Evolutionary conservation across 2,113 vertebrate species (phyloP).

Genomic region (Girardinichthys multiradiatus): DNA sequence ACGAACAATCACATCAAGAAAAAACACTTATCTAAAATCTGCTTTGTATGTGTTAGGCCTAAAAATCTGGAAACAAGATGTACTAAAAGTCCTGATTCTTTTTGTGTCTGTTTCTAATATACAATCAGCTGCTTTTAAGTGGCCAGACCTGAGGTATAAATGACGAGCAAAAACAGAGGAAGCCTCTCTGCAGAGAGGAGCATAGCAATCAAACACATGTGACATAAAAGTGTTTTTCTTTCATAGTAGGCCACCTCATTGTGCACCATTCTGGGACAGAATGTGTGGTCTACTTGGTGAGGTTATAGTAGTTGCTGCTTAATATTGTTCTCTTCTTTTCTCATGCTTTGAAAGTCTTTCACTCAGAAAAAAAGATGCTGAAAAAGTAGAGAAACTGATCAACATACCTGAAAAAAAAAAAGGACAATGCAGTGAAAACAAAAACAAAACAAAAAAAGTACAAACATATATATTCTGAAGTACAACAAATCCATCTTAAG

Average conservation of each 20-base stretch:
- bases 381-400: background rate
- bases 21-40: conserved; percentile 49
- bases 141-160: conserved; percentile 82
- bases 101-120: conserved; percentile 64
- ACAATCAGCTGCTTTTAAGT: conserved; percentile 82
- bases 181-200: conserved; percentile 42
- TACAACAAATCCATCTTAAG: conserved; percentile 61
- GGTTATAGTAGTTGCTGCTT: conserved; percentile 73
- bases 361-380: conserved; percentile 51
- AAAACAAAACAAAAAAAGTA: conserved; percentile 67
- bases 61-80: conserved; percentile 61
- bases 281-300: conserved; percentile 62
- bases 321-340: conserved; percentile 44
- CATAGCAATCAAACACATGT: conserved; percentile 57
- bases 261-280: conserved; percentile 34
- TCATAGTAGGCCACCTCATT: conserved; percentile 21
- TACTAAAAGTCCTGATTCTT: conserved; percentile 77
- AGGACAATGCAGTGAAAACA: conserved; percentile 20
- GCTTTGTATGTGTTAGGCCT: conserved; percentile 46
- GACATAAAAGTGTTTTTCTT: conserved; percentile 24
- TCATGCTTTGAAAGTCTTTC: conserved; percentile 63
- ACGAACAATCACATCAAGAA: conserved; percentile 45
- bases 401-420: conserved; percentile 32
- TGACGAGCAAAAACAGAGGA: conserved; percentile 72
- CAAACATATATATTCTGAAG: conserved; percentile 67